Evolutionary conservation across 1,140 invertebrate genomes (phyloP), one percentile per base, ranked within the genome.

Genomic region (Bombus sibiricus): DNA sequence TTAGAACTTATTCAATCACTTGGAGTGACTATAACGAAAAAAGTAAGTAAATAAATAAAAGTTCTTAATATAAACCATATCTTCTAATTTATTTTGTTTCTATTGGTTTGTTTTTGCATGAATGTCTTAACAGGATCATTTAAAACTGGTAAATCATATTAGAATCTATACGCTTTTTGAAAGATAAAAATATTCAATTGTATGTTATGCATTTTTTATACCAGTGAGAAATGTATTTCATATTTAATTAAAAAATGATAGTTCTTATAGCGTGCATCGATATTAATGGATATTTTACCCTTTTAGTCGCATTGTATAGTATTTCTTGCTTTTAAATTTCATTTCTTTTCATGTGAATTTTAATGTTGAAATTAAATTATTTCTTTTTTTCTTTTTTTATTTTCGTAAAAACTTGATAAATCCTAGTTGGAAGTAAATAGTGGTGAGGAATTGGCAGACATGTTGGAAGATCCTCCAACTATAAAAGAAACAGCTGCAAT

Each of bases 1-100:
- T 95, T 98, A 39, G 97, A 98, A 86, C 96, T 97, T 47, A 97
- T 99, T 87, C 96, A 98, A 90, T 97, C 96, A 41, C 94, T 98
- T 83, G 97, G 97, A 62, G 95, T 99, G 80, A 96, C 96, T 64
- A 96, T 98, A 86, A 94, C 92, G 0, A 99, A 99, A 96, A 98
- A 98, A 96, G 98, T 99, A 93, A 95, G 95, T 93, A 86, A 8
- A 74, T 32, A 41, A 18, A 82, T 72, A 71, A 78, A 25, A 75
- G 28, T 87, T 75, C 2, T 43, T 34, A 39, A 34, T 10, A 64
- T 59, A 18, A 34, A 76, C 13, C 4, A 59, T 18, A 32, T 59
- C 13, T 57, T 77, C 28, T 64, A 78, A 39, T 72, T 75, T 47
- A 69, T n/a, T 83, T 47, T 4, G 25, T 76, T 71, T 69, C 18